Evolutionary conservation across 2,888 invertebrate genomes (phyloP).

Genomic region (Drosophila siamana): DNA sequence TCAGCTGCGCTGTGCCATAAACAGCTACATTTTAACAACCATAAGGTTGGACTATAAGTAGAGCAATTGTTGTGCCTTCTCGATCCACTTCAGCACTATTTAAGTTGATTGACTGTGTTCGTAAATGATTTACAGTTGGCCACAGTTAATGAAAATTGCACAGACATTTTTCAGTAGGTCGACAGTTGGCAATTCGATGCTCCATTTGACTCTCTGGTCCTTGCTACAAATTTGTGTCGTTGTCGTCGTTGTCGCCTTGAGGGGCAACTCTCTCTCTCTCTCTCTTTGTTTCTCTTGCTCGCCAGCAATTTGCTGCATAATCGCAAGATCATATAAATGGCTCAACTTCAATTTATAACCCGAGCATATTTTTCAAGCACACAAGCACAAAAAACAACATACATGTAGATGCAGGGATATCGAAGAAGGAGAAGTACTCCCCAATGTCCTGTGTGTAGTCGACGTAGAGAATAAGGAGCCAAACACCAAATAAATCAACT

Average conservation of each 20-base stretch:
- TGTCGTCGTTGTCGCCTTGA: slow-evolving; percentile 12
- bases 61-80: background rate
- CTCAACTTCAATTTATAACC: slow-evolving; percentile 78
- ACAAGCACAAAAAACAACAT: background rate
- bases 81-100: background rate
- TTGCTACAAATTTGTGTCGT: slow-evolving; percentile 13
- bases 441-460: slow-evolving; percentile 52
- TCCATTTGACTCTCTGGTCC: background rate
- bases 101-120: background rate
- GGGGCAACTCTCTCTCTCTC: no score
- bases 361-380: slow-evolving; percentile 63
- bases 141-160: slow-evolving; percentile 22
- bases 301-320: slow-evolving; percentile 73
- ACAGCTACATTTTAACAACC: background rate
- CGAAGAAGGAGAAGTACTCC: slow-evolving; percentile 28
- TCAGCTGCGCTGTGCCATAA: background rate
- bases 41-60: background rate
- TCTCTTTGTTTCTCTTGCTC: no score
- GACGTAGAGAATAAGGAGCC: slow-evolving; percentile 35
- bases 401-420: background rate
- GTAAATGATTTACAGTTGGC: slow-evolving; percentile 13
- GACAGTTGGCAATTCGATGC: slow-evolving; percentile 1
- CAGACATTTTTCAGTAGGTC: slow-evolving; percentile 22
- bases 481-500: slow-evolving; percentile 73
- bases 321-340: slow-evolving; percentile 76